Evolutionary conservation across 2,888 invertebrate species (phyloP).

Genomic region (Platycheirus albimanus): DNA sequence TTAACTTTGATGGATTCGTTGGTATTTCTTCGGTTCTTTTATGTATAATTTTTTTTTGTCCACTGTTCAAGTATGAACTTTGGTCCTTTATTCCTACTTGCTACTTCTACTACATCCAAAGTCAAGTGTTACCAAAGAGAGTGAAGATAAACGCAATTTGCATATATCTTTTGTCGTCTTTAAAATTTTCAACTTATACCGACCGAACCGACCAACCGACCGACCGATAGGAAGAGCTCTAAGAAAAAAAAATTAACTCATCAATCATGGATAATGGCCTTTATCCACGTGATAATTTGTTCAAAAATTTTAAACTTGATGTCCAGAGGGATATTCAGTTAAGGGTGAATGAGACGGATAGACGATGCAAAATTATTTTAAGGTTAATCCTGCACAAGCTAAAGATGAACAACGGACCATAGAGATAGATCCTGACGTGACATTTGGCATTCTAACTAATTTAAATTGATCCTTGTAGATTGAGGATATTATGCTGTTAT

Average conservation of each 20-base stretch:
- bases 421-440: slow-evolving; percentile 17
- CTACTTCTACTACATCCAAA: not conserved
- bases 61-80: slow-evolving; percentile 1
- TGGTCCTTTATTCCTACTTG: slow-evolving; percentile 3
- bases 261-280: slow-evolving; percentile 69
- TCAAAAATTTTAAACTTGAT: slow-evolving; percentile 41
- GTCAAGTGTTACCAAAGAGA: slow-evolving; percentile 14
- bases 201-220: too few species aligned
- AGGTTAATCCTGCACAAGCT: slow-evolving; percentile 46
- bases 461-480: slow-evolving; percentile 54
- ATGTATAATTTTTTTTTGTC: slow-evolving; percentile 8
- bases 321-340: slow-evolving; percentile 6
- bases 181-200: not conserved
- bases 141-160: slow-evolving; percentile 57
- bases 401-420: not conserved
- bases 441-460: slow-evolving; percentile 52
- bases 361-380: slow-evolving; percentile 56
- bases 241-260: slow-evolving; percentile 40
- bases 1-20: slow-evolving; percentile 71
- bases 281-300: slow-evolving; percentile 66
- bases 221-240: not conserved
- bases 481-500: slow-evolving; percentile 21
- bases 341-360: not conserved
- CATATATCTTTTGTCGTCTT: slow-evolving; percentile 52
- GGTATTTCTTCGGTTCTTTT: slow-evolving; percentile 17